Base-by-base conservation (phyloP, 2,113 vertebrate species). In the Tautogolabrus adspersus region DNA sequence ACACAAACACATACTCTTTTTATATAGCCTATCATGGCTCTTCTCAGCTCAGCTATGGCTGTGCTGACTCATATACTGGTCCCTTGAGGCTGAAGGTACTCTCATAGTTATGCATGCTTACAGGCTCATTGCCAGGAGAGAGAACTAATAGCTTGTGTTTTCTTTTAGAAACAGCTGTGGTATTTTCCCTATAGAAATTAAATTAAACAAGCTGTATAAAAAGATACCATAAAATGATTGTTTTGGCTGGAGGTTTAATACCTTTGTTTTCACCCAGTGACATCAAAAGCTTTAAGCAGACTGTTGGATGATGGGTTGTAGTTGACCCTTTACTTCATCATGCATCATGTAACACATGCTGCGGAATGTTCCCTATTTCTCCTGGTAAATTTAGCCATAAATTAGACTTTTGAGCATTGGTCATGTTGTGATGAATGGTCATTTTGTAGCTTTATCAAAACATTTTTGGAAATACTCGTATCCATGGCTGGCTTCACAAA, bases 21-120 rank as follows among this genome's bases (percentile, higher is more conserved):
- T 58, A 42, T 67, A 57, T 79, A 80, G 72, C 80, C 80, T 68
- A 81, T 85, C 79, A 72, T 68, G 66, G 75, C 78, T 81, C 58
- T 64, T 56, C 66, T 89, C 57, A 10, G 75, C 86, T 90, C 85
- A 79, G 88, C 88, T 89, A 70, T 84, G 87, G 72, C 81, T 81
- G 68, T 91, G 88, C 85, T 90, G 89, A 90, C 78, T 91, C 88
- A 89, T 87, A 80, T 73, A 79, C 79, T 89, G 87, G 89, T 79
- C 88, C 69, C 89, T 73, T 66, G 90, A 92, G 86, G 88, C 52
- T 1, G 74, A 66, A 85, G 71, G 66, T 79, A 49, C 74, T 77
- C 85, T 82, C 77, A 72, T 83, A 79, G 59, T 88, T 91, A 86
- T 77, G 87, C 86, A 85, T 89, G 76, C 85, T 83, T 72, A 46